These are phyloP conservation scores for Leptura quadrifasciata DNA, from an alignment of 2,888 invertebrate species.

Conservation along the genomic window DNA sequence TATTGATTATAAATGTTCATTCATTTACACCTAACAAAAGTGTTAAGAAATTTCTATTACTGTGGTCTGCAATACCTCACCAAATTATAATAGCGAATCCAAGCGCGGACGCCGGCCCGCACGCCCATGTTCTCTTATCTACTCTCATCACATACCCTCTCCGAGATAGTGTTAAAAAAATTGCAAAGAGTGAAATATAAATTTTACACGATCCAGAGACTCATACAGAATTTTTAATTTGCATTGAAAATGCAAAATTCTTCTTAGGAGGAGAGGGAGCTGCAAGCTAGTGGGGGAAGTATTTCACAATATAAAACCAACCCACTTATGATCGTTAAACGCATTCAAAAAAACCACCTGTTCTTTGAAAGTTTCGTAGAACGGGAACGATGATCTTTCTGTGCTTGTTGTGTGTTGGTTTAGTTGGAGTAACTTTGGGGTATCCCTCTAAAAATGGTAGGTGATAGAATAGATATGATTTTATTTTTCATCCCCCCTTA, in stretches of 20 bases:
- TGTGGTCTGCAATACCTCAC: no score
- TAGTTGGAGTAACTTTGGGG: conserved; percentile 39
- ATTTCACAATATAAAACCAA: conserved; percentile 64
- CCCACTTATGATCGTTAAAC: neutral
- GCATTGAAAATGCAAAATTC: conserved; percentile 53
- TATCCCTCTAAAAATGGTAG: conserved; percentile 47
- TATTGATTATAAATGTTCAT: no score
- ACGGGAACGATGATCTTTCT: conserved; percentile 44
- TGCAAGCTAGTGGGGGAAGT: conserved; percentile 52
- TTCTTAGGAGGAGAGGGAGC: conserved; percentile 11
- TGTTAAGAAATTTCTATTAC: no score
- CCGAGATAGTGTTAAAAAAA: conserved; percentile 68
- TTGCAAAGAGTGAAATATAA: conserved; percentile 67
- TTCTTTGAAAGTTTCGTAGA: conserved; percentile 5
- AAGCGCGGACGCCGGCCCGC: neutral
- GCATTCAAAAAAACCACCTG: conserved; percentile 14
- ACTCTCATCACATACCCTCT: conserved; percentile 66
- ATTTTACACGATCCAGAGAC: conserved; percentile 69
- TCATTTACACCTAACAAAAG: no score
- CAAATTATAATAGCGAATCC: neutral
- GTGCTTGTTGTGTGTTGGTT: conserved; percentile 42
- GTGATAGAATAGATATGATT: conserved; percentile 1
- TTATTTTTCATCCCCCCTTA: no score
- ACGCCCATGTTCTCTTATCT: conserved; percentile 61
- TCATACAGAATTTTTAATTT: conserved; percentile 68